Percentiles rank a stretch among this genome's conserved stretches.
These are phyloP conservation scores for Leptarthrus brevirostris DNA, from an alignment of 2,888 invertebrate species.

Conservation along the genomic window DNA sequence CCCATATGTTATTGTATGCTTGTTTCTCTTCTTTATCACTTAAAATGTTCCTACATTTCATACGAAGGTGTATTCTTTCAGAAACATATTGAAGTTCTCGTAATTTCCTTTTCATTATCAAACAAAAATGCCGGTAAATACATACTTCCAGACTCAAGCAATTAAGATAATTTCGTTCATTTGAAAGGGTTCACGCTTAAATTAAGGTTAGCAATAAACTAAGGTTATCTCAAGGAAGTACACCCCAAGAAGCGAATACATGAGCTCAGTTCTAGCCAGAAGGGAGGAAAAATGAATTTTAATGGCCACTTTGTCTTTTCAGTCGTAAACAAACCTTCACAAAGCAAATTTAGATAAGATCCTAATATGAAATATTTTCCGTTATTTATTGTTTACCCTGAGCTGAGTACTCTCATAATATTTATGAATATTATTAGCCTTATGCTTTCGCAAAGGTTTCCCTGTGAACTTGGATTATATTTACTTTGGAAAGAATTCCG, in stretches of 20 bases:
- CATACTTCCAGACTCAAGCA: slow-evolving; percentile 33
- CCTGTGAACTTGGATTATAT: not conserved
- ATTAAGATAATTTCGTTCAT: slow-evolving; percentile 52
- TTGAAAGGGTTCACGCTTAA: slow-evolving; percentile 44
- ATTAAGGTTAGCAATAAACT: slow-evolving; percentile 47
- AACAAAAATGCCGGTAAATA: too few relatives aligned
- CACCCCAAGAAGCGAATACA: slow-evolving; percentile 48
- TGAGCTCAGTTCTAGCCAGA: slow-evolving; percentile 32
- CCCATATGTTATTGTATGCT: too few relatives aligned
- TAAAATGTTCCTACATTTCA: too few relatives aligned
- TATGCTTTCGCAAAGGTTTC: not conserved
- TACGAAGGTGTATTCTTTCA: too few relatives aligned
- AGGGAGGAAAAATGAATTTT: slow-evolving; percentile 53
- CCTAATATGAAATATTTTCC: slow-evolving; percentile 51
- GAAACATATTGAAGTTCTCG: too few relatives aligned
- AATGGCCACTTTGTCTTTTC: slow-evolving; percentile 54
- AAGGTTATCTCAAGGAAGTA: slow-evolving; percentile 51
- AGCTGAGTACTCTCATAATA: not conserved
- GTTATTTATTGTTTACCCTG: slow-evolving; percentile 50
- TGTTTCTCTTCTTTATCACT: too few relatives aligned
- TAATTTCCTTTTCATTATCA: too few relatives aligned
- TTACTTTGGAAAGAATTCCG: too few relatives aligned
- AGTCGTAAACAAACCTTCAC: slow-evolving; percentile 53
- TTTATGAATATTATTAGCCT: slow-evolving; percentile 33
- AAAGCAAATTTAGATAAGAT: slow-evolving; percentile 54